These are phyloP conservation scores for Antheraea mylitta DNA, from an alignment of 1,140 invertebrate genomes.

Conservation along the genomic window DNA sequence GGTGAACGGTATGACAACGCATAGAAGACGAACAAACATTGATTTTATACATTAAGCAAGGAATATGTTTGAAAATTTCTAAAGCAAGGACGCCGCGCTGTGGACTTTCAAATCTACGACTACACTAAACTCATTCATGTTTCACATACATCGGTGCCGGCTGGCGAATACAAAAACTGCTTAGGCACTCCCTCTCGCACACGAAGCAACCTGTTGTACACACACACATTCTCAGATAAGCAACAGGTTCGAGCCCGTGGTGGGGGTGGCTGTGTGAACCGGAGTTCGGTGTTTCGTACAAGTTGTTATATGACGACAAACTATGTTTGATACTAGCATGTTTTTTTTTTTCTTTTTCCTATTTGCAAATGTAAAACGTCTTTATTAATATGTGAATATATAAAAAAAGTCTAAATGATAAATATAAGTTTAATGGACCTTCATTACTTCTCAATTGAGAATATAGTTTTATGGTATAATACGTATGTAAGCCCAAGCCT, in stretches of 20 bases:
- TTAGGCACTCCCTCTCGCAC: conserved; percentile 33
- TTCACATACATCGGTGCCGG: conserved; percentile 10
- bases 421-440: too few species aligned
- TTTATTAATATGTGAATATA: too few species aligned
- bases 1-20: too few species aligned
- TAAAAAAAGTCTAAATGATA: too few species aligned
- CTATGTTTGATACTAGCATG: neutral
- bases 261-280: conserved; percentile 51
- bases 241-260: conserved; percentile 44
- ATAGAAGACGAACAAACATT: too few species aligned
- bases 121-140: conserved; percentile 26
- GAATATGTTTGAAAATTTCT: neutral
- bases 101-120: conserved; percentile 11
- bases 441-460: too few species aligned
- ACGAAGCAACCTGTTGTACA: conserved; percentile 36
- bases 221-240: conserved; percentile 11
- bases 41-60: too few species aligned
- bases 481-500: too few species aligned
- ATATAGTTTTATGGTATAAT: too few species aligned
- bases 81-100: neutral
- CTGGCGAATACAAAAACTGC: conserved; percentile 25
- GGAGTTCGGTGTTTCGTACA: conserved; percentile 21
- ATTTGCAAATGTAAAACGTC: too few species aligned
- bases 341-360: neutral
- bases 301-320: neutral